Percentiles rank a stretch among this genome's conserved stretches.
phyloP scores from a whole-genome alignment of 2,888 invertebrate genomes.

The Oxystoma pomonae region DNA sequence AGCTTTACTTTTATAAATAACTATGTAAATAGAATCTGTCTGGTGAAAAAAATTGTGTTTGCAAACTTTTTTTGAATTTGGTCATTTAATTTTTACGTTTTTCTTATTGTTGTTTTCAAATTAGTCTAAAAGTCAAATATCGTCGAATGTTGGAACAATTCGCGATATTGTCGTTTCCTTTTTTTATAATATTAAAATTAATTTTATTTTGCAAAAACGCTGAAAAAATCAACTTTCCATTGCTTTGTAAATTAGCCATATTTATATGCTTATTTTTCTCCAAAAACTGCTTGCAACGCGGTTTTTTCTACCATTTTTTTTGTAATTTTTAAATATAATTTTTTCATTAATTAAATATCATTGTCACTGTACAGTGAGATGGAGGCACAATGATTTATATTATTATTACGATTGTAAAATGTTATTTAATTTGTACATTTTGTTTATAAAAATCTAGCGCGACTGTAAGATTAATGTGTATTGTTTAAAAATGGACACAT shows the following conservation, averaged over 20 bases:
- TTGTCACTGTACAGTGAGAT: constrained; percentile 32
- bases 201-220: too few species aligned
- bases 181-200: too few species aligned
- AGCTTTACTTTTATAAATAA: neutral
- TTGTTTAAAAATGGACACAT: constrained; percentile 54
- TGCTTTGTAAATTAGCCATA: too few species aligned
- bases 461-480: constrained; percentile 50
- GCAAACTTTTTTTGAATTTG: neutral
- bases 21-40: neutral
- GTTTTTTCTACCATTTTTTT: too few species aligned
- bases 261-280: too few species aligned
- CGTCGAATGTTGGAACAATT: too few species aligned
- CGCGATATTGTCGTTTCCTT: too few species aligned
- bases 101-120: too few species aligned
- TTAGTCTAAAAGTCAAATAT: too few species aligned
- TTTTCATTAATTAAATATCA: neutral
- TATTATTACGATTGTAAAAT: constrained; percentile 24
- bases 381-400: constrained; percentile 25
- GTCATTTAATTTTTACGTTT: too few species aligned
- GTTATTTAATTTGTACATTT: constrained; percentile 43
- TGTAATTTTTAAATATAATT: constrained; percentile 1
- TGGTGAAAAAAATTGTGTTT: neutral
- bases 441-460: constrained; percentile 38
- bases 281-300: too few species aligned
- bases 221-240: too few species aligned